phyloP scores from a whole-genome alignment of 2,113 vertebrate genomes.

The Leuciscus idus region DNA sequence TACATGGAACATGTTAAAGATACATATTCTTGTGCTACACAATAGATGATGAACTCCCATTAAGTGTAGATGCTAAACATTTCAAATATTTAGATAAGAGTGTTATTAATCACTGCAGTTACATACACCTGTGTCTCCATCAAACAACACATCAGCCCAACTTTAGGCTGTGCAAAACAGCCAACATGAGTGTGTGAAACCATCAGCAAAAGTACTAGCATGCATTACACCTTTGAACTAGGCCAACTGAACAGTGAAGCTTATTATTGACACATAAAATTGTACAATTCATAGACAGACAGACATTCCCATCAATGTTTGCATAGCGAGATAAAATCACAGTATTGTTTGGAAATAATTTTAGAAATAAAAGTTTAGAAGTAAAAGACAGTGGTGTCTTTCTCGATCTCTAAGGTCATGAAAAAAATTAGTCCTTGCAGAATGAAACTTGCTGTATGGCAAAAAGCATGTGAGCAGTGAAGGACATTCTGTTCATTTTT shows the following conservation, averaged over 20 bases:
- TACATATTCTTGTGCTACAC: constrained; percentile 35
- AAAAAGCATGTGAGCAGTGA: constrained; percentile 22
- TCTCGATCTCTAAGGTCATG: constrained; percentile 19
- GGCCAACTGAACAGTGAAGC: constrained; percentile 41
- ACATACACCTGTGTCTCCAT: constrained; percentile 9
- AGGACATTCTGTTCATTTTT: constrained; percentile 25
- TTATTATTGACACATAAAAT: constrained; percentile 31
- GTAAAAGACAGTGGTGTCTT: constrained; percentile 1
- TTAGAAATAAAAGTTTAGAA: constrained; percentile 24
- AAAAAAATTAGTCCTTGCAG: not conserved
- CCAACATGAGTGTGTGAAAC: constrained; percentile 5
- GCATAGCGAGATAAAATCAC: constrained; percentile 59
- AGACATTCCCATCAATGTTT: constrained; percentile 50
- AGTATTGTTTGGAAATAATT: constrained; percentile 49
- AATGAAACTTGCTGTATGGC: not conserved
- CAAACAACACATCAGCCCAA: not conserved
- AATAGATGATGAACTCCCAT: not conserved
- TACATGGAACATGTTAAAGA: constrained; percentile 21
- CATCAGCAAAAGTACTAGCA: constrained; percentile 32
- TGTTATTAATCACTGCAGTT: constrained; percentile 28
- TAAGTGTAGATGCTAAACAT: not conserved
- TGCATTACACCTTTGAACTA: constrained; percentile 10
- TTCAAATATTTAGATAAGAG: constrained; percentile 19
- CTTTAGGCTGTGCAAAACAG: constrained; percentile 16
- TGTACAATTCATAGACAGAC: constrained; percentile 26